These are phyloP conservation scores for Mactra quadrangularis DNA, from an alignment of 1,140 invertebrate genomes.

Conservation along the genomic window DNA sequence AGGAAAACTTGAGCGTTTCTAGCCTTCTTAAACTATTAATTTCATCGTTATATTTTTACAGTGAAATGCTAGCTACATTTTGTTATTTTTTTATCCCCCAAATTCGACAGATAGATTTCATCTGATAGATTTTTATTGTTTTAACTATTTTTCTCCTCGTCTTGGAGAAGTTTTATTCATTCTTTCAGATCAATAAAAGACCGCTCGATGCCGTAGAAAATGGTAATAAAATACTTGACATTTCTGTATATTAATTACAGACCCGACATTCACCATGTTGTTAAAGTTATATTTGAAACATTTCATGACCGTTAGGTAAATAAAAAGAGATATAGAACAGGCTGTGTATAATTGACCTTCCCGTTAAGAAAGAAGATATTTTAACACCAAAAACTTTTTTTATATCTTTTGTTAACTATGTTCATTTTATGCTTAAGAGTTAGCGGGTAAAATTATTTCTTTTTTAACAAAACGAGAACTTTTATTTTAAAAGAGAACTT, in stretches of 20 bases:
- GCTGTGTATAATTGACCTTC: conserved; percentile 19
- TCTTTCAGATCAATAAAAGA: neutral
- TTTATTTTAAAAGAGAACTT: no score
- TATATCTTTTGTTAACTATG: conserved; percentile 3
- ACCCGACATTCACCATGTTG: neutral
- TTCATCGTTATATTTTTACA: no score
- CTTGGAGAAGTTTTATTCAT: neutral
- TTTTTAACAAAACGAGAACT: no score
- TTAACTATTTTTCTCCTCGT: neutral
- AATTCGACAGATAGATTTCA: no score
- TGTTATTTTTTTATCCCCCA: no score
- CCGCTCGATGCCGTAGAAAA: neutral
- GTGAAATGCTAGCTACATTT: no score
- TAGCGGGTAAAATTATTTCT: no score
- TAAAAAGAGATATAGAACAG: conserved; percentile 20
- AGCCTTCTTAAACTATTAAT: no score
- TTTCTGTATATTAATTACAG: conserved; percentile 11
- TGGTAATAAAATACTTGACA: conserved; percentile 4
- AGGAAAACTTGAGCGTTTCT: no score
- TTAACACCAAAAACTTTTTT: conserved; percentile 15
- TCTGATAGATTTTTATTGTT: no score
- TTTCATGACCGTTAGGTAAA: conserved; percentile 41
- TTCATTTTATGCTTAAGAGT: no score
- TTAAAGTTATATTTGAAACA: conserved; percentile 27
- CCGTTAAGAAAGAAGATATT: neutral